A percentile compares a stretch with the other conserved stretches of the same genome.
Evolutionary conservation across 2,797 vertebrate genomes (phyloP).

Genomic region (Acipenser ruthenus): DNA sequence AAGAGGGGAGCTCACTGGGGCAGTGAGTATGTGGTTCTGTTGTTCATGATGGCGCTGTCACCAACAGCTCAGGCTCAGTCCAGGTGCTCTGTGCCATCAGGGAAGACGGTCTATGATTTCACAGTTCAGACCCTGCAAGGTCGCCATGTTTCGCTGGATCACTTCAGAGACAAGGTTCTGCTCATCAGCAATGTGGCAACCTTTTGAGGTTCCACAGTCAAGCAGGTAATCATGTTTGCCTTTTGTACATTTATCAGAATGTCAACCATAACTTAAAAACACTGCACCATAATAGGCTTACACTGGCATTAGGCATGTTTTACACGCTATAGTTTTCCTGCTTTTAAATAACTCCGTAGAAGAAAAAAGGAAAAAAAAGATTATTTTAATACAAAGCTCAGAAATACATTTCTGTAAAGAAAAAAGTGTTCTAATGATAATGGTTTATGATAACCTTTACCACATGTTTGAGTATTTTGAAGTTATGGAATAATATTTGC

Average conservation of each 20-base stretch:
- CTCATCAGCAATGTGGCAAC: conserved; percentile 66
- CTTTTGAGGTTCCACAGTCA: conserved; percentile 69
- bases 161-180: conserved; percentile 56
- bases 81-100: conserved; percentile 37
- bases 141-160: conserved; percentile 43
- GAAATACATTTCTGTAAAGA: no score
- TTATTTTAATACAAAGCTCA: no score
- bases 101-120: conserved; percentile 60
- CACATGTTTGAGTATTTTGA: no score
- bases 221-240: conserved; percentile 51
- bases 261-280: no score
- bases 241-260: not conserved
- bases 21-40: conserved; percentile 33
- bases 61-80: conserved; percentile 21
- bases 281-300: no score
- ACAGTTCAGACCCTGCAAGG: conserved; percentile 56
- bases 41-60: conserved; percentile 31
- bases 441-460: no score
- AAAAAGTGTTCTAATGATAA: no score
- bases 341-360: not conserved
- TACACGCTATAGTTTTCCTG: not conserved
- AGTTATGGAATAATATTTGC: no score
- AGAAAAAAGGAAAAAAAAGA: no score
- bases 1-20: conserved; percentile 31
- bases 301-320: no score